Base-by-base conservation (phyloP, 2,888 invertebrate species). In the Leucozona laternaria region DNA sequence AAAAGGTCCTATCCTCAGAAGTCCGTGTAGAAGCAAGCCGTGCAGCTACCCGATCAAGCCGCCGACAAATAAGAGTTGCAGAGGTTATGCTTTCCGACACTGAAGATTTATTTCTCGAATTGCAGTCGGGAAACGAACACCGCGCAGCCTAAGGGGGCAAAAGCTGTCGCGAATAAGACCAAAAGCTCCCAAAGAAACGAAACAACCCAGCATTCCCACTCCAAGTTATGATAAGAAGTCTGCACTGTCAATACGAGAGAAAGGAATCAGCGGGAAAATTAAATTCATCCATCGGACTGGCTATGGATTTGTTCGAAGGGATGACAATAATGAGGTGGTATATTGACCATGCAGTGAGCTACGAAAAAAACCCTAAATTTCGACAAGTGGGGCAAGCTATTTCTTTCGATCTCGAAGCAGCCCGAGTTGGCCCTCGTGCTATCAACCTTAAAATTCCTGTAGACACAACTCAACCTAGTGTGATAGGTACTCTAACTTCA, bases 91-190 rank as follows among this genome's bases (percentile, higher is more conserved):
- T 70, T 25, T 53, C 22, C n/a, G 40, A 70, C n/a, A 22, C 17
- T 55, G 55, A 70, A 8, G 37, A 55, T 34, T 55, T 37, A 0
- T n/a, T 22, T 17, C 2, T 13, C 3, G 22, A 22, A 10, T 40
- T 13, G 7, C 13, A 50, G 15, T 53, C 55, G 40, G 55, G 53
- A 70, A 70, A 64, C 28, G 64, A 64, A 25, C 31, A 70, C n/a
- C 31, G 34, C 45, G 34, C 68, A 64, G 45, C 10, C 53, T 73
- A 73, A 50, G 11, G 72, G 58, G 60, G 60, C 58, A 11, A 2
- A 58, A 72, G 62, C 17, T 73, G 50, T 15, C 25, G 50, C 58
- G 34, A 5, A 25, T 2, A 25, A 22, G 1, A 31, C 7, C 6
- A 57, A n/a, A 17, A 31, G 31, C 57, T 57, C 57, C 57, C 1